Evolutionary conservation across 2,113 vertebrate genomes (phyloP).

Genomic region (Hippocampus barbouri): DNA sequence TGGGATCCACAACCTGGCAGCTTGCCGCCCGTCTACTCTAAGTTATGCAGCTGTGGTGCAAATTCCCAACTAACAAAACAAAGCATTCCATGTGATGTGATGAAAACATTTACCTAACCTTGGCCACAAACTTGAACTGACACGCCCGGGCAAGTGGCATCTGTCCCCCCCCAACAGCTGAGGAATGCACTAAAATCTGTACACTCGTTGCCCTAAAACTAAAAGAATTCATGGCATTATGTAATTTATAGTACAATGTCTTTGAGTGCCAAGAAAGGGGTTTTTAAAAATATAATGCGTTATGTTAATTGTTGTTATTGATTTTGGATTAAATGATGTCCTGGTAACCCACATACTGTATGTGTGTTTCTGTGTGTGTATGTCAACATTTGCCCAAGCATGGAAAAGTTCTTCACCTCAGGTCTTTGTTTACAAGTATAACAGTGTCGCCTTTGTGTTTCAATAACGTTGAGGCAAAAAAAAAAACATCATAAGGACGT

Average conservation of each 20-base stretch:
- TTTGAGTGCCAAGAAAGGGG: no score
- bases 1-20: constrained; percentile 7
- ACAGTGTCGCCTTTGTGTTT: constrained; percentile 4
- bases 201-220: not conserved
- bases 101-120: constrained; percentile 13
- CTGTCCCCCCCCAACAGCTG: constrained; percentile 3
- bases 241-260: no score
- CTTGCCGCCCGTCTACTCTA: not conserved
- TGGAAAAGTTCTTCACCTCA: constrained; percentile 53
- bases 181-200: constrained; percentile 45
- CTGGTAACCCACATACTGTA: constrained; percentile 56
- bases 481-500: not conserved
- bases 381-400: constrained; percentile 58
- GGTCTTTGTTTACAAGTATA: constrained; percentile 42
- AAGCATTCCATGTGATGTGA: not conserved
- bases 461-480: not conserved
- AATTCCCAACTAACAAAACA: not conserved
- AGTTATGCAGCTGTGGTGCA: not conserved
- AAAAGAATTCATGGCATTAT: not conserved
- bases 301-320: constrained; percentile 11
- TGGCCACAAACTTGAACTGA: constrained; percentile 46
- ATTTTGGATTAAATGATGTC: constrained; percentile 17
- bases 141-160: constrained; percentile 45
- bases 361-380: constrained; percentile 49
- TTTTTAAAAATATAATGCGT: no score